Evolutionary conservation across 2,113 vertebrate species (phyloP), one percentile per base, ranked within the genome.

Genomic region (Polypterus bichir): DNA sequence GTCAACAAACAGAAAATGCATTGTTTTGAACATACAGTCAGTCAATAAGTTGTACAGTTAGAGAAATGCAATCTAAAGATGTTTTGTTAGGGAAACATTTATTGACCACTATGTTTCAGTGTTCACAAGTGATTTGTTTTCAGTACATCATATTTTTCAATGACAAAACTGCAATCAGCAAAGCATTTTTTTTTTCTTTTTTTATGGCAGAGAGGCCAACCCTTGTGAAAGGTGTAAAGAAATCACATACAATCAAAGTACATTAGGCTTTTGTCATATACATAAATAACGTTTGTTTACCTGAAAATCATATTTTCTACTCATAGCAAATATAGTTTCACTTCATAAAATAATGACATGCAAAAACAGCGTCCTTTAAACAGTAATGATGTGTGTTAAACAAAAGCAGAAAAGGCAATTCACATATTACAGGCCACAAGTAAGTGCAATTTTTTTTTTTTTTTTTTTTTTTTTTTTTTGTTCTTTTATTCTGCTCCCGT

Each of bases 1-100:
- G 71, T 75, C 68, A 67, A 68, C 76, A 71, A 75, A 70, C 51
- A 52, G 7, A 77, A 72, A 79, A 76, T 73, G 77, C 56, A 68
- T 77, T 69, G 65, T 71, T 72, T 76, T 80, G 73, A 72, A 80
- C 78, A 83, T 79, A 79, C 83, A 78, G 77, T 59, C 48, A 82
- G 10, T 52, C 27, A 52, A 52, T 52, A 52, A 52, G 10, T 52
- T 52, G 10, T 73, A 80, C 73, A 68, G 72, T 76, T 88, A 85
- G 80, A 88, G 86, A 88, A 88, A 86, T 88, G 85, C 86, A 86
- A 86, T 84, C 80, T 64, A 79, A 82, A 77, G 81, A 84, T 80
- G 81, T 76, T 80, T 52, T 52, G 69, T 81, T 88, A 88, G 78
- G 85, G 86, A 88, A 86, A 82, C 84, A 88, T 88, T 85, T 88